Evolutionary conservation across 2,888 invertebrate species (phyloP), one percentile per base, ranked within the genome.

Genomic region (Athetis lepigone): DNA sequence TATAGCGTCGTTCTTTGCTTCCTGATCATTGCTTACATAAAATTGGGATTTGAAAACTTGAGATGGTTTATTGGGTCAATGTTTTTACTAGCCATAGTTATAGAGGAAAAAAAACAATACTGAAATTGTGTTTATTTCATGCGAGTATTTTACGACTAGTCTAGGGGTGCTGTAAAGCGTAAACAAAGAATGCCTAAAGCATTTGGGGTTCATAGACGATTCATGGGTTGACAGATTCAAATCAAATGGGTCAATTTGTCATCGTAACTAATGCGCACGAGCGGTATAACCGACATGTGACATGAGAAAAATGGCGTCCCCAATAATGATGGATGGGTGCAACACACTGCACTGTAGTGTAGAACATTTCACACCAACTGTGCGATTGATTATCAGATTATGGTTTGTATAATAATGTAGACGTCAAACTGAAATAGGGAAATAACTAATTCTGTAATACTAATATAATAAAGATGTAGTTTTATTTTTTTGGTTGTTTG

Each of bases 11-110:
- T 62, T 49, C 36, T 56, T 76, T 80, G 33, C 49, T 49, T 57
- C 47, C 46, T 64, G 80, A 83, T 81, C 80, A 81, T 73, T 74
- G 77, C 72, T 78, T 76, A 85, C 82, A 85, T 84, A 83, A 86
- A 86, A 85, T 81, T 65, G 59, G 47, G 59, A 72, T 83, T 70
- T 75, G 64, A 68, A 75, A 71, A 75, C 45, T 77, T 67, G 54
- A 1, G 63, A 70, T 62, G 67, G 70, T 75, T 61, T 74, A 73
- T 75, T 75, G 73, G 59, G 55, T 45, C 46, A 69, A 47, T 55
- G 21, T 23, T 51, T 58, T 58, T 56, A 36, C 36, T n/a, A 11
- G n/a, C 8, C 11, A 11, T 16, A 2, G 8, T 25, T 45, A 18
- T 42, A n/a, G n/a, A n/a, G n/a, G n/a, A n/a, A n/a, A n/a, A n/a